Evolutionary conservation across 2,113 vertebrate genomes (phyloP), one percentile per base, ranked within the genome.

Genomic region (Indicator indicator): DNA sequence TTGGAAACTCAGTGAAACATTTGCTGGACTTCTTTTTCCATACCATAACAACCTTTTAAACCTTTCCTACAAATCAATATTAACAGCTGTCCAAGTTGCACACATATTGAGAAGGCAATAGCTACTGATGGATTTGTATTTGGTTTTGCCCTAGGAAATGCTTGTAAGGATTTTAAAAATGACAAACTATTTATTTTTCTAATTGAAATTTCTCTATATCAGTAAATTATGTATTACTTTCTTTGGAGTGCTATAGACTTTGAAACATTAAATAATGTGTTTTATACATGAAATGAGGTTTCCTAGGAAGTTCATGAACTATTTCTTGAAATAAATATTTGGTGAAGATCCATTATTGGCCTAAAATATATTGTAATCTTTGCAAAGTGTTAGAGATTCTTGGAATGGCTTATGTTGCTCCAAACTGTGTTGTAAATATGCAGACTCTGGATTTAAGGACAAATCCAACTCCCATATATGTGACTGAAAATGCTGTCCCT

Each of bases 61-160:
- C 93, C 91, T 96, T 83, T 75, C 81, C 86, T 78, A 86, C 90
- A 97, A 97, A 97, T 97, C 96, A 97, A 91, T 97, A 96, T 95
- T 95, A 96, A 96, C 95, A 94, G 94, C 96, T 92, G 88, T 95
- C 26, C 90, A 92, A 94, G 93, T 91, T 95, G 86, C 90, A 80
- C 71, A 69, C 55, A 36, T 95, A 90, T 95, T 90, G 93, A 94
- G 95, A 93, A 94, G 82, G 67, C 86, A 94, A 97, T 97, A 94
- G 78, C 63, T 44, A 50, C 82, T 97, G 96, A 97, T 95, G 91
- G 95, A 95, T 97, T 95, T 94, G 88, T 95, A 91, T 97, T 96
- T 97, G 94, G 16, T 94, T 96, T 96, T 95, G 95, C 95, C 92
- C 64, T 69, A 92, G 96, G 94, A 97, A 97, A 89, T 95, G 85